These are phyloP conservation scores for Agonum fuliginosum DNA, from an alignment of 2,888 invertebrate species.

Conservation along the genomic window DNA sequence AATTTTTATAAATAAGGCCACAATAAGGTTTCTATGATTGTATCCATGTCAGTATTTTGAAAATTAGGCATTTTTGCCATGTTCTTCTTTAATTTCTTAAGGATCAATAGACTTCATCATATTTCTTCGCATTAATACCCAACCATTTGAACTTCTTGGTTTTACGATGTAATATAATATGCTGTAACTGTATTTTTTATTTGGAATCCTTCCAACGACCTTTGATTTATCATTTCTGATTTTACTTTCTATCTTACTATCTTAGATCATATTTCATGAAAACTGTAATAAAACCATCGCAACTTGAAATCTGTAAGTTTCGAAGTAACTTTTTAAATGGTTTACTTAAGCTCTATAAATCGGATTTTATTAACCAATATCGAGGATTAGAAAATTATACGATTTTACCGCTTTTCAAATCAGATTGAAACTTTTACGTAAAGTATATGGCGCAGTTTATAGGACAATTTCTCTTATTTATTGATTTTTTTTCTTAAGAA, in stretches of 20 bases:
- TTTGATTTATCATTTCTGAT: constrained; percentile 8
- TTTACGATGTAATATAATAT: constrained; percentile 27
- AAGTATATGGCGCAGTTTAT: not conserved
- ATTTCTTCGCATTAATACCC: constrained; percentile 18
- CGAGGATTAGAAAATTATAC: constrained; percentile 11
- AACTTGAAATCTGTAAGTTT: constrained; percentile 20
- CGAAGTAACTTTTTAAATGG: constrained; percentile 36
- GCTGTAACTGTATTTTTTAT: constrained; percentile 30
- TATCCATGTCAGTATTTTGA: too few species aligned
- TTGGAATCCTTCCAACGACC: constrained; percentile 21
- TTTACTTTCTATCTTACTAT: constrained; percentile 24
- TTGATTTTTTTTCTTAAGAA: not conserved
- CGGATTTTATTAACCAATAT: not conserved
- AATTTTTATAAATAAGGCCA: too few species aligned
- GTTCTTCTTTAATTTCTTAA: not conserved
- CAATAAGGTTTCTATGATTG: too few species aligned
- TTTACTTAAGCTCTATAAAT: constrained; percentile 8
- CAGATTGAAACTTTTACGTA: constrained; percentile 11
- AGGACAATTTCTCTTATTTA: not conserved
- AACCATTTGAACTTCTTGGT: constrained; percentile 5
- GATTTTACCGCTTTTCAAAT: too few species aligned
- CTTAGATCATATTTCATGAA: constrained; percentile 16
- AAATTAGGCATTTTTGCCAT: too few species aligned
- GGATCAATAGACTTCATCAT: constrained; percentile 26
- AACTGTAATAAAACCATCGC: constrained; percentile 3